Conservation (phyloP, 1,140 invertebrate genomes). For the Zaprionus inermis region DNA sequence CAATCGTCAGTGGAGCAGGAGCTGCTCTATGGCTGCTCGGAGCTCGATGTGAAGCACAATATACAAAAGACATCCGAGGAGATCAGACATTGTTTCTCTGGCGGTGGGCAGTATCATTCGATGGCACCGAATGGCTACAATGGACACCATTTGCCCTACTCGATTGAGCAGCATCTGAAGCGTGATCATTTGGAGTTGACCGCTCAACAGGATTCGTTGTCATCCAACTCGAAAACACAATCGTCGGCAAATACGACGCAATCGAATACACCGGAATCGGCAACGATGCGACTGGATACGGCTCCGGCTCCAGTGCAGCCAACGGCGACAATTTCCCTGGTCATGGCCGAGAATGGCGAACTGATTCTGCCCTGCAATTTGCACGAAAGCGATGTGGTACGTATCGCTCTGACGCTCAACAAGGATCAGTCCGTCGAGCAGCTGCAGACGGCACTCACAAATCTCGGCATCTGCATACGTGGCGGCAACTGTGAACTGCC, state of each 20-base stretch:
- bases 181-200: conserved; percentile 43
- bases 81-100: conserved; percentile 90
- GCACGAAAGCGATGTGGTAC: conserved; percentile 84
- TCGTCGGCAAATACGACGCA: conserved; percentile 84
- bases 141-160: conserved; percentile 84
- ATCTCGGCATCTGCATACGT: conserved; percentile 84
- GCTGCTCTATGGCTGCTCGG: conserved; percentile 90
- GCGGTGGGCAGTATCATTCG: conserved; percentile 87
- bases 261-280: conserved; percentile 83
- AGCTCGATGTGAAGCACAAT: conserved; percentile 94
- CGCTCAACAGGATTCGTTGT: conserved; percentile 78
- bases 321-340: conserved; percentile 27
- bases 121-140: conserved; percentile 85
- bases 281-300: conserved; percentile 78
- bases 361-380: conserved; percentile 78
- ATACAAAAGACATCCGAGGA: conserved; percentile 95
- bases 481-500: conserved; percentile 84
- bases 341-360: conserved; percentile 68
- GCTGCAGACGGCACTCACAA: conserved; percentile 76
- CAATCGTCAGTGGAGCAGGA: conserved; percentile 85
- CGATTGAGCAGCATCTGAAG: conserved; percentile 58
- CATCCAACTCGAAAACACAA: conserved; percentile 83
- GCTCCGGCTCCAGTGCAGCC: conserved; percentile 48
- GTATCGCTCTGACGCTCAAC: conserved; percentile 73
- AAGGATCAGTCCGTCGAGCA: conserved; percentile 69